Conservation (phyloP, 2,888 invertebrate species). For the Dasypogon diadema region DNA sequence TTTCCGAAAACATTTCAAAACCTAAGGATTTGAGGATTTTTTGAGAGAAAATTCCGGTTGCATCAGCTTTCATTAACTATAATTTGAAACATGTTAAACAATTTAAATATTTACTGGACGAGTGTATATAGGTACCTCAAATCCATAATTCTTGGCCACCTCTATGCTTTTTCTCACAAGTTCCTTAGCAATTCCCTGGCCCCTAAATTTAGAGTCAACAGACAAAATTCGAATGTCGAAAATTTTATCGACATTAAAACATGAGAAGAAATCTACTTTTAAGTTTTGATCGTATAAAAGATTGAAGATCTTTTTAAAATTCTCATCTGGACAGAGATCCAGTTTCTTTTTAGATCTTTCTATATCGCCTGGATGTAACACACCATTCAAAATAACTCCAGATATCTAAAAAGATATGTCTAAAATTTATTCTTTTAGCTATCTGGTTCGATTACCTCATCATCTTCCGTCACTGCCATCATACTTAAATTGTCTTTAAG, state of each 20-base stretch:
- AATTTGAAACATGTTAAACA: constrained; percentile 37
- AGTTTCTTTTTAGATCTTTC: constrained; percentile 78
- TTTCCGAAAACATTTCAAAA: constrained; percentile 74
- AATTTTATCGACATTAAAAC: constrained; percentile 77
- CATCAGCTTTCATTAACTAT: constrained; percentile 83
- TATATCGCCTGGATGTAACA: constrained; percentile 78
- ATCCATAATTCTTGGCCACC: constrained; percentile 75
- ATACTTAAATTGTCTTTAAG: constrained; percentile 80
- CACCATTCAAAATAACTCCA: constrained; percentile 84
- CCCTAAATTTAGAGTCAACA: constrained; percentile 76
- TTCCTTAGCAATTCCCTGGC: constrained; percentile 80
- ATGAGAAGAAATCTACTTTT: constrained; percentile 76
- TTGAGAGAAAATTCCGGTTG: constrained; percentile 84
- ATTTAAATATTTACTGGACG: constrained; percentile 1
- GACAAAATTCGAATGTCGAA: constrained; percentile 86
- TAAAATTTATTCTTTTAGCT: neutral
- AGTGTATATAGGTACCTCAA: constrained; percentile 80
- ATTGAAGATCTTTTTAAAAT: constrained; percentile 83
- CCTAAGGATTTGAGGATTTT: constrained; percentile 79
- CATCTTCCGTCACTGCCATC: constrained; percentile 75
- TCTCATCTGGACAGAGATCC: constrained; percentile 74
- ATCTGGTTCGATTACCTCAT: constrained; percentile 70
- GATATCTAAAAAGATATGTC: constrained; percentile 73
- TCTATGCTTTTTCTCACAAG: constrained; percentile 77
- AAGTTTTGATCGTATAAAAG: constrained; percentile 79